Evolutionary conservation across 1,140 invertebrate species (phyloP), one percentile per base, ranked within the genome.

Genomic region (Drosophila azteca): DNA sequence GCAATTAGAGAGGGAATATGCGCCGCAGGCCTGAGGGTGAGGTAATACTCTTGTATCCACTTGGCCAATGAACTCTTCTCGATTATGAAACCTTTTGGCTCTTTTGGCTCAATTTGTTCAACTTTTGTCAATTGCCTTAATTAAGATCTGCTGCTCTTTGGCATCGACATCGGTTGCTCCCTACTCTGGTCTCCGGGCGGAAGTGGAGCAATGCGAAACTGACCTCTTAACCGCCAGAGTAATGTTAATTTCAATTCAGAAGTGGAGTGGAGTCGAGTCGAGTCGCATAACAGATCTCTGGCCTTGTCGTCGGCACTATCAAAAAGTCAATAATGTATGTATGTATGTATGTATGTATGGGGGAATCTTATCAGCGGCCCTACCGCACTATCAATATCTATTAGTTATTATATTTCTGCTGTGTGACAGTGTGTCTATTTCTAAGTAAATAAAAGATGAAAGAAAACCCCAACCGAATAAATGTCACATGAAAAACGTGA

Each of bases 221-320:
- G 83, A 83, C 84, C 81, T 71, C 54, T 68, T 66, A 73, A 57
- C 59, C 52, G 79, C 79, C 55, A 49, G 55, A 46, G 35, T 13
- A 13, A 39, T 39, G 35, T 39, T 39, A 52, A 64, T 60, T 74
- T 70, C 50, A 78, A 73, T 62, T 70, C 0, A 20, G 17, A 20
- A 1, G 17, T 20, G 17, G 17, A 20, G 17, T 26, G 35, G 9
- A 20, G 31, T 31, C 31, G 31, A 20, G 31, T 31, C 31, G 31
- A 31, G 29, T 31, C 44, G 2, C 61, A 26, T 22, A 17, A 24
- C 39, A 20, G 43, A 69, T 66, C 51, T 39, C 44, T 77, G 73
- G 73, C 71, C 76, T 83, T 79, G 78, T 77, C 65, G 82, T 62
- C 69, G 82, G 69, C 74, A 51, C 55, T 85, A 85, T 85, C 82